Percentiles rank a stretch among this genome's conserved stretches.
Evolutionary conservation across 2,113 vertebrate species (phyloP).

Genomic region (Ailurus styani): DNA sequence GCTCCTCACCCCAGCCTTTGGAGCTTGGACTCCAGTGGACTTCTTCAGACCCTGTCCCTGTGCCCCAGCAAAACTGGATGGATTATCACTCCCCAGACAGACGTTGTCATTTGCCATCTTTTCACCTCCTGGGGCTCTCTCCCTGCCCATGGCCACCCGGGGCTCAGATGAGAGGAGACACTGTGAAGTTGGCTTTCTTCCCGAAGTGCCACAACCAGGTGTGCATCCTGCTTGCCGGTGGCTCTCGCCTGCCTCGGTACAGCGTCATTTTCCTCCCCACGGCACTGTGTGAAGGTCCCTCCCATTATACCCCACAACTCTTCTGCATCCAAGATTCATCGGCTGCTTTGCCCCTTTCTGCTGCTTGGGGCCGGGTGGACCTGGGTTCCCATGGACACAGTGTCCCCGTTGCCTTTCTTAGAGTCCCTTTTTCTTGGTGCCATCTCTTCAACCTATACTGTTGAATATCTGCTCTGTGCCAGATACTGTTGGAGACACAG

Average conservation of each 20-base stretch:
- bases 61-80: neutral
- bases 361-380: neutral
- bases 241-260: neutral
- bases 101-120: neutral
- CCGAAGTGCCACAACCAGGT: neutral
- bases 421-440: neutral
- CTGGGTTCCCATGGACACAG: neutral
- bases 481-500: neutral
- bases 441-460: neutral
- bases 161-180: neutral
- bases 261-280: accelerated
- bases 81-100: neutral
- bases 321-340: neutral
- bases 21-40: neutral
- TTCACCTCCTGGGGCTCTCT: neutral
- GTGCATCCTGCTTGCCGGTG: neutral
- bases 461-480: neutral
- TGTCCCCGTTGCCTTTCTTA: neutral
- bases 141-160: neutral
- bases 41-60: neutral
- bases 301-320: neutral
- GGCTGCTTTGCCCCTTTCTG: neutral
- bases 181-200: neutral
- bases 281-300: neutral
- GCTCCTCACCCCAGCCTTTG: neutral